phyloP scores from a whole-genome alignment of 2,113 vertebrate species.

The Taxidea taxus region DNA sequence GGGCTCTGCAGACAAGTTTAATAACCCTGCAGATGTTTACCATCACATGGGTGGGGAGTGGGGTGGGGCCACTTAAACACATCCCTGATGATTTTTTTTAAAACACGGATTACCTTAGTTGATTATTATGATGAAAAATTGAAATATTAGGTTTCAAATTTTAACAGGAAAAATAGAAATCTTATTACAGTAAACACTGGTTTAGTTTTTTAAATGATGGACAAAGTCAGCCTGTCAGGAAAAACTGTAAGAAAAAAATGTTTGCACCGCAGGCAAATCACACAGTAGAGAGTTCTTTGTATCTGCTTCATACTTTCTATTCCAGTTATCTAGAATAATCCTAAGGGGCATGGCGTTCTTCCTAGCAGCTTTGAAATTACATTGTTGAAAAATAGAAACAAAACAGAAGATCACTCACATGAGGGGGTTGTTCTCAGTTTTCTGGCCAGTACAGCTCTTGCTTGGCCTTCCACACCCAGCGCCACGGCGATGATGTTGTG shows the following conservation, averaged over 20 bases:
- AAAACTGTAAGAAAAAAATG: background rate
- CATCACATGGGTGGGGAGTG: background rate
- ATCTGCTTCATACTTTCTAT: background rate
- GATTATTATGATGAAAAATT: background rate
- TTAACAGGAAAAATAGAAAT: background rate
- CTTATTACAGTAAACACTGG: background rate
- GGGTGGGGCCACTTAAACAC: background rate
- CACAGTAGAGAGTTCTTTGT: background rate
- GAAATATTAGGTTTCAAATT: background rate
- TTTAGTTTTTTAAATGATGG: background rate
- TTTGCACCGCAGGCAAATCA: background rate
- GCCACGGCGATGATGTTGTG: constrained; percentile 86
- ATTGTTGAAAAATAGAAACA: background rate
- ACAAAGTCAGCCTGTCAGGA: background rate
- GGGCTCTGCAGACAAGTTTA: background rate
- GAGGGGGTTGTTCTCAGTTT: constrained; percentile 83
- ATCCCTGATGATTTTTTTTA: background rate
- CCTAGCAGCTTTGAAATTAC: background rate
- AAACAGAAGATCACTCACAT: constrained; percentile 78
- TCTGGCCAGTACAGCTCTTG: constrained; percentile 85
- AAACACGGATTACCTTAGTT: background rate
- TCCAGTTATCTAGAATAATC: background rate
- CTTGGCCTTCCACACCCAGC: constrained; percentile 86
- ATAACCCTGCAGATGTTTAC: background rate
- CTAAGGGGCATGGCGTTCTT: background rate